Evolutionary conservation across 1,140 invertebrate genomes (phyloP).

Genomic region (Potamilus streckersoni): DNA sequence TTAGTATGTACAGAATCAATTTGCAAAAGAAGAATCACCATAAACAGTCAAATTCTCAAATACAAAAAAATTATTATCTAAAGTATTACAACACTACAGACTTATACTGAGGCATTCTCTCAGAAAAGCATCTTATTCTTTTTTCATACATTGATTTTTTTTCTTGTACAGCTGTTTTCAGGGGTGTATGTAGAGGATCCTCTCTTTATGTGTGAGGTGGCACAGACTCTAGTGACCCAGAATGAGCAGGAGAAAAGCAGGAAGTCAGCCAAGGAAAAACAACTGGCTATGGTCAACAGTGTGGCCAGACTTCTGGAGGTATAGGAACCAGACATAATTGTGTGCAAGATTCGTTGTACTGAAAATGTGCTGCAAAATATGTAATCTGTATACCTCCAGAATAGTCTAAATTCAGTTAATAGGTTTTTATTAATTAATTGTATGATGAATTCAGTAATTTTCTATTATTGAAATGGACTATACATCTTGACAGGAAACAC

Average conservation of each 20-base stretch:
- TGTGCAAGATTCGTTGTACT: no score
- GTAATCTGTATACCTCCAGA: no score
- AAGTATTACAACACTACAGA: no score
- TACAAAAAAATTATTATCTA: neutral
- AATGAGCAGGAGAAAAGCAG: slow-evolving; percentile 45
- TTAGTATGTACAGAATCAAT: no score
- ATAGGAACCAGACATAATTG: neutral
- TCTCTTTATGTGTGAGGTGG: slow-evolving; percentile 59
- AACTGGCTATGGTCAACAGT: slow-evolving; percentile 50
- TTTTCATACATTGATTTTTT: slow-evolving; percentile 2
- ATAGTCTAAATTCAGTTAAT: no score
- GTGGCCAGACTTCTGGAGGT: slow-evolving; percentile 59
- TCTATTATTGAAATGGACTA: no score
- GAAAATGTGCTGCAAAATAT: no score
- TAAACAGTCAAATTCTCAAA: neutral
- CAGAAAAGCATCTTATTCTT: neutral
- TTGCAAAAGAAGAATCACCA: neutral
- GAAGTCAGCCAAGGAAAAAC: slow-evolving; percentile 53
- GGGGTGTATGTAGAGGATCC: slow-evolving; percentile 64
- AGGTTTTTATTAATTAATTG: no score
- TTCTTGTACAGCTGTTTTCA: slow-evolving; percentile 60
- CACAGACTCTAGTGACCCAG: slow-evolving; percentile 42
- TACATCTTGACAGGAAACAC: no score
- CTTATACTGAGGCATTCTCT: neutral
- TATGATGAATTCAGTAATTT: no score